These are phyloP conservation scores for Spodoptera exigua DNA, from an alignment of 2,888 invertebrate genomes.

Conservation along the genomic window DNA sequence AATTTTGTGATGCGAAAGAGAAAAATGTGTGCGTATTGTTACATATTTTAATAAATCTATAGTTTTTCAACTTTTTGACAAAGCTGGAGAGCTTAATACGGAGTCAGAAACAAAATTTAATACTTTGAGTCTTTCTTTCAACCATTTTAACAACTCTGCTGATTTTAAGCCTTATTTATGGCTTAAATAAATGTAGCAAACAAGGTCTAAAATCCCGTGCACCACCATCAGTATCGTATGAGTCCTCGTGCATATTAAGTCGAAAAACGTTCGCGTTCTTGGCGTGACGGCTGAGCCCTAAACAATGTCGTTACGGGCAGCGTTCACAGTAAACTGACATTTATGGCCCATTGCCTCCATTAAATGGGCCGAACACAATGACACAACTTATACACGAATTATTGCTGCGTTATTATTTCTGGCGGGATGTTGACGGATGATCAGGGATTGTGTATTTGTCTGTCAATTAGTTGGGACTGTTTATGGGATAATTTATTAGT, in stretches of 20 bases:
- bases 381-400: slow-evolving; percentile 57
- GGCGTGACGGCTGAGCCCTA: slow-evolving; percentile 54
- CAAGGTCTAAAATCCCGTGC: too few relatives aligned
- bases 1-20: too few relatives aligned
- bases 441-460: slow-evolving; percentile 9
- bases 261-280: slow-evolving; percentile 44
- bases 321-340: slow-evolving; percentile 55
- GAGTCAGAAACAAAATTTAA: too few relatives aligned
- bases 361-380: slow-evolving; percentile 60
- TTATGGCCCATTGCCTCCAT: slow-evolving; percentile 58
- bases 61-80: too few relatives aligned
- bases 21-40: too few relatives aligned
- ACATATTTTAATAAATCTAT: too few relatives aligned
- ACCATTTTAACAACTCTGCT: too few relatives aligned
- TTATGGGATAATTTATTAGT: neutral
- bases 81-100: too few relatives aligned
- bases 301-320: slow-evolving; percentile 58
- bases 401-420: slow-evolving; percentile 56
- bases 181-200: too few relatives aligned
- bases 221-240: slow-evolving; percentile 18
- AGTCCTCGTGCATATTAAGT: slow-evolving; percentile 30
- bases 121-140: too few relatives aligned
- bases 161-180: too few relatives aligned
- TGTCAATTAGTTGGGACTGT: slow-evolving; percentile 21
- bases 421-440: slow-evolving; percentile 33